Evolutionary conservation across 2,888 invertebrate species (phyloP), one percentile per base, ranked within the genome.

Genomic region (Athripsodes cinereus): DNA sequence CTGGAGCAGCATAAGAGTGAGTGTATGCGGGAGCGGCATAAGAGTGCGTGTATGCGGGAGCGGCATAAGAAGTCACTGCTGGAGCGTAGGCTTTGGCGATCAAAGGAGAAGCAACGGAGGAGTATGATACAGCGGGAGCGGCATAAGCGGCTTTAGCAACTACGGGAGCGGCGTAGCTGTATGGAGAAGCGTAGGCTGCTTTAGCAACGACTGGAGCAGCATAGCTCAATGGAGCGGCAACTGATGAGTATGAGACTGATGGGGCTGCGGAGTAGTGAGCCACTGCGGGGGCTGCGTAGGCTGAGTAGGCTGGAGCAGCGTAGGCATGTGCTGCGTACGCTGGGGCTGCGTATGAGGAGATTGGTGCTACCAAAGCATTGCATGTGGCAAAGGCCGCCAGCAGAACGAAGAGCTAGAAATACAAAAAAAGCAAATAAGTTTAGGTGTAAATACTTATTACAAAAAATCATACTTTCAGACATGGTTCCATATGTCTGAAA

Each of bases 261-360:
- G 71, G 71, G 8, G 72, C 71, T 51, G 67, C 67, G 53, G 71
- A 64, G 50, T 65, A 65, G 55, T 62, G 59, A 53, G 67, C 66
- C 31, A 66, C 65, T 53, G 66, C 62, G 22, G 63, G 62, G 52
- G 65, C 62, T 53, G 71, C 64, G 48, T 65, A 65, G 26, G 62
- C 61, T 8, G 67, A 63, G 50, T 66, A 64, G 48, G 64, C 60
- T 19, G 63, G 64, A 6, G 60, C 58, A 46, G 60, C 56, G 47
- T 58, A 56, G 35, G 60, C 56, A 35, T 58, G 53, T 26, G 59
- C 18, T 18, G 54, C 51, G 34, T 55, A 47, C 11, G 67, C 69
- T 2, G 71, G 71, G 6, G 72, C 71, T 52, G 67, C 67, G 53
- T 64, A 64, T 19, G 70, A 62, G 51, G 68, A 68, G 53, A 69